Evolutionary conservation across 1,140 invertebrate species (phyloP), one percentile per base, ranked within the genome.

Genomic region (Camponotus floridanus): DNA sequence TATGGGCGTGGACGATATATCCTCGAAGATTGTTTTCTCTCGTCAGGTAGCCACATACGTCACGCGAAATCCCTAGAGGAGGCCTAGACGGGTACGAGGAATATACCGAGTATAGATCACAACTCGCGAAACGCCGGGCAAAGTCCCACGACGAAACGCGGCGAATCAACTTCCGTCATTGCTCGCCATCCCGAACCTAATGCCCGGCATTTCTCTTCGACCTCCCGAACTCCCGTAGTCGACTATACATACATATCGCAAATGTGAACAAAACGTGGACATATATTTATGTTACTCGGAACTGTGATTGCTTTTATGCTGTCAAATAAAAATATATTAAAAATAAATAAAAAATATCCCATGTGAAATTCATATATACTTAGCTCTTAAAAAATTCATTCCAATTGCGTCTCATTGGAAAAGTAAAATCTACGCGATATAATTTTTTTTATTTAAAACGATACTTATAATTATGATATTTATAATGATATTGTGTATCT

Each of bases 111-210:
- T 91, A 94, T 95, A 94, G 92, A 95, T 95, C 94, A 94, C 93
- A 93, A 94, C 93, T 92, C 92, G 93, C 91, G 93, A 93, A 92
- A 89, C 90, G 92, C 89, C 91, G 90, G 86, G 59, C 79, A 59
- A 74, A 87, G 92, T 94, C 93, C 91, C 93, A 93, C 91, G 91
- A 92, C 93, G 92, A 91, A 94, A 94, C 93, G 92, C 91, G 92
- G 94, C 94, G 92, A 95, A 95, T 95, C 94, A 95, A 95, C 94
- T 95, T 95, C 93, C 94, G 94, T 95, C 94, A 95, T 95, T 95
- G 93, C 92, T 91, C 92, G 91, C 93, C 90, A 93, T 94, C 91
- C 92, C 89, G 71, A 91, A 90, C 92, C 92, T 95, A 94, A 95
- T 95, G 94, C 92, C 88, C 74, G 76, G 89, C 93, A 95, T 95